Base-by-base conservation (phyloP, 1,140 invertebrate species). In the Muscidifurax raptorellus region DNA sequence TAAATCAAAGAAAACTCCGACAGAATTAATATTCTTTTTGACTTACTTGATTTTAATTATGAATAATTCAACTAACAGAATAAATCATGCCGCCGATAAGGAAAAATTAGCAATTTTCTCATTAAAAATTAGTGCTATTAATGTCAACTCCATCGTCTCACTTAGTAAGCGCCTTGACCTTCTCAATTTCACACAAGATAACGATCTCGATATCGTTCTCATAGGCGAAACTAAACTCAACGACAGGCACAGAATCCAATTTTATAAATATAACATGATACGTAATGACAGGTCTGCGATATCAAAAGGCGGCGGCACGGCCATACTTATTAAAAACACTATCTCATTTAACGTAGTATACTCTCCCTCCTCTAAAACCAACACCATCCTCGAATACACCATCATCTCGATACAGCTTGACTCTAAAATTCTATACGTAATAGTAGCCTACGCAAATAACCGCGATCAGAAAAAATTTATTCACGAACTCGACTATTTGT, bases 301-400 rank as follows among this genome's bases (percentile, higher is more conserved):
- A 15, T n/a, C 9, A n/a, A 74, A 74, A 18, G 71, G 28, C 12
- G 30, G 71, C 7, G 71, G 71, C 71, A 74, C 71, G 28, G 71
- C 71, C 1, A 74, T 74, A 3, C 71, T 74, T 10, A 74, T 74
- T 18, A 74, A 74, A 74, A 74, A 74, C 10, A 74, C 27, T 12
- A 74, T 74, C 27, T 28, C 71, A 15, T 32, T 27, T n/a, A 28
- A 74, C 10, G 22, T 28, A 9, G 32, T 74, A 32, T 28, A 74
- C 30, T n/a, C 9, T 10, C 71, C 71, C 13, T 32, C 71, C 27
- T 36, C 71, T 4, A 32, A 7, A n/a, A 12, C 7, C 13, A 74
- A 74, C 32, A 36, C 9, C 9, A 74, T 74, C 12, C 28, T 74
- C 13, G 71, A 74, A 74, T 74, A 36, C 15, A 15, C 71, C 30